Evolutionary conservation across 2,797 vertebrate species (phyloP), one percentile per base, ranked within the genome.

Genomic region (Tragelaphus oryx): DNA sequence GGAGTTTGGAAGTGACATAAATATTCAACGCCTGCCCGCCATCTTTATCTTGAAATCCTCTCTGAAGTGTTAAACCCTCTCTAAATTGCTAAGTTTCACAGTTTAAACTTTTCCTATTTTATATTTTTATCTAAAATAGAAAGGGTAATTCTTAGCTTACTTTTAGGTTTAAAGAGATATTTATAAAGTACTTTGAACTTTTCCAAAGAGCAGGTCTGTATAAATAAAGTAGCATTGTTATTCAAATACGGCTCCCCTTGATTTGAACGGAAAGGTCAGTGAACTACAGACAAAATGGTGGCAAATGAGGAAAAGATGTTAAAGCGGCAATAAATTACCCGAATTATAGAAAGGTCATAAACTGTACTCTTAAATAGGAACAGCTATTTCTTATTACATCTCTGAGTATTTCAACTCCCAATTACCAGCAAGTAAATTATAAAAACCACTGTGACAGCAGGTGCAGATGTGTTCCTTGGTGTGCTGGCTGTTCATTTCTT

Each of bases 91-190:
- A 74, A 62, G 76, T 71, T 91, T 89, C 85, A 44, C 54, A 22
- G 4, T 68, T 92, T 95, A 65, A 84, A 93, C 46, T 93, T 93
- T n/a, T 46, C 6, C 59, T 88, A 55, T 82, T 87, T 71, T 55
- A 82, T 85, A 46, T 88, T 33, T 92, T 71, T 89, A 48, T 94
- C 50, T 79, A 59, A 60, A 24, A 65, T 90, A 41, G 55, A 88
- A 93, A 87, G 65, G 82, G 57, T 44, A 48, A 89, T 59, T 57
- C 68, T 95, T 95, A 82, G 78, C 28, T 57, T 90, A 55, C 71
- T 85, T 95, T 96, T n/a, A 91, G 86, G 75, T 44, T 96, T 82
- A 93, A 82, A 89, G 82, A 94, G 37, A 26, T 94, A 80, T 93
- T 94, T 94, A 94, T 95, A 54, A 95, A 94, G 52, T 84, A 52